Evolutionary conservation across 2,888 invertebrate species (phyloP).

Genomic region (Lissocephala sabroskyi): DNA sequence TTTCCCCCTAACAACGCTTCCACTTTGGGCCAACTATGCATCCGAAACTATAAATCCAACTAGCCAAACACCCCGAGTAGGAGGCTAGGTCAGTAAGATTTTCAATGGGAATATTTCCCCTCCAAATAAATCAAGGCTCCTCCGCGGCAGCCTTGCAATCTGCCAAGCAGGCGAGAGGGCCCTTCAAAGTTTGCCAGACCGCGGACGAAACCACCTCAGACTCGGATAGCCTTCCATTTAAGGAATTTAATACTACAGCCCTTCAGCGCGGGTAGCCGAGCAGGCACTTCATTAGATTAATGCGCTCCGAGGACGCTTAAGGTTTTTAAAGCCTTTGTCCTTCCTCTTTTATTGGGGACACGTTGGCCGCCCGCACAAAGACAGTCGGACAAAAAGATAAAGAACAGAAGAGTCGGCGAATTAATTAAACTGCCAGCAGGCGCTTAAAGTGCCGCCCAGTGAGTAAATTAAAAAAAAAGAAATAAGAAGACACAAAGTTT

Average conservation of each 20-base stretch:
- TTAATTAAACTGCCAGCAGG: constrained; percentile 28
- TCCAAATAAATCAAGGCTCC: not conserved
- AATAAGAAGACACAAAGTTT: constrained; percentile 9
- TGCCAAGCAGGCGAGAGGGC: too few relatives aligned
- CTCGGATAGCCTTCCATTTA: not conserved
- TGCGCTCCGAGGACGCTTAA: constrained; percentile 4
- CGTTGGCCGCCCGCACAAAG: too few relatives aligned
- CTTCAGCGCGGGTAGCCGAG: not conserved
- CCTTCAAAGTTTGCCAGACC: not conserved
- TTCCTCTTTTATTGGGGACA: too few relatives aligned
- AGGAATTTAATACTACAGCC: not conserved
- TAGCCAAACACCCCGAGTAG: not conserved
- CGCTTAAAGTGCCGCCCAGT: constrained; percentile 1
- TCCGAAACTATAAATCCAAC: not conserved
- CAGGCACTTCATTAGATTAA: not conserved
- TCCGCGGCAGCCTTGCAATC: not conserved
- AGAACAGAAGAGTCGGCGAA: too few relatives aligned
- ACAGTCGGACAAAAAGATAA: too few relatives aligned
- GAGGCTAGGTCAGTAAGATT: not conserved
- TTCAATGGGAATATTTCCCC: not conserved
- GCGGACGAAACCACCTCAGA: too few relatives aligned
- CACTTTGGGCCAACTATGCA: constrained; percentile 4
- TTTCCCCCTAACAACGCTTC: constrained; percentile 33
- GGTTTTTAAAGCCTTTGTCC: constrained; percentile 2
- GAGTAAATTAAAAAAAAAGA: constrained; percentile 8